Percentiles rank a stretch among this genome's conserved stretches.
Evolutionary conservation across 2,888 invertebrate genomes (phyloP).

Genomic region (Ectemnius continuus): DNA sequence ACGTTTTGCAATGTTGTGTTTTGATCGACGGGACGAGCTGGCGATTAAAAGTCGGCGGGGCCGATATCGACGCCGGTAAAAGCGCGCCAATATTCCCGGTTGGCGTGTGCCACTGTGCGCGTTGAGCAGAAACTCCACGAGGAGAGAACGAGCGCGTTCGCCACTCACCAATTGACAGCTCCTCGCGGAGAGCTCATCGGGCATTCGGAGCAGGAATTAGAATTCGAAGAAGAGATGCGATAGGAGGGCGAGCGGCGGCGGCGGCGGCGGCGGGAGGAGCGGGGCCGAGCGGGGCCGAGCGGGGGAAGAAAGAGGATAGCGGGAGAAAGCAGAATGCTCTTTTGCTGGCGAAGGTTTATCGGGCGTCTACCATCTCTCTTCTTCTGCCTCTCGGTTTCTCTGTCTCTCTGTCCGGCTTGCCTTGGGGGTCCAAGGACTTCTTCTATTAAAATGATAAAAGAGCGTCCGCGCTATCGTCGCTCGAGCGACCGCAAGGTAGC

Average conservation of each 20-base stretch:
- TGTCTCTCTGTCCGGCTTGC: constrained; percentile 16
- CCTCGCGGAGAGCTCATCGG: not conserved
- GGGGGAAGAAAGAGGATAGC: not conserved
- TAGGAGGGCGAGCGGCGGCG: too few species aligned
- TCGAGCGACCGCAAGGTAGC: too few species aligned
- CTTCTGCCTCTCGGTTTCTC: too few species aligned
- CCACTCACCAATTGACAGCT: not conserved
- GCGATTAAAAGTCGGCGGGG: not conserved
- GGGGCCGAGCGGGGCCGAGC: too few species aligned
- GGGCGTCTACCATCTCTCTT: constrained; percentile 39
- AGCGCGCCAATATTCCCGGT: not conserved
- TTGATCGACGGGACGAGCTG: not conserved
- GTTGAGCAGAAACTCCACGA: not conserved
- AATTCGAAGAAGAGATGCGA: constrained; percentile 1
- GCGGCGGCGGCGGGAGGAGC: not conserved
- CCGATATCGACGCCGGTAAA: not conserved
- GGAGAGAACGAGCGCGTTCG: not conserved
- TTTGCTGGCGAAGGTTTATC: constrained; percentile 27
- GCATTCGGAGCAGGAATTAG: constrained; percentile 1
- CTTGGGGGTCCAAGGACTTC: constrained; percentile 46
- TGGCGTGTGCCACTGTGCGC: not conserved
- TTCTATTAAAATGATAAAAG: constrained; percentile 24
- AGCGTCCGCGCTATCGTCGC: not conserved
- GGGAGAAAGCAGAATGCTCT: constrained; percentile 12
- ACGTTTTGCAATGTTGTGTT: too few species aligned